Conservation (phyloP, 2,113 vertebrate genomes). For the Felis chaus region DNA sequence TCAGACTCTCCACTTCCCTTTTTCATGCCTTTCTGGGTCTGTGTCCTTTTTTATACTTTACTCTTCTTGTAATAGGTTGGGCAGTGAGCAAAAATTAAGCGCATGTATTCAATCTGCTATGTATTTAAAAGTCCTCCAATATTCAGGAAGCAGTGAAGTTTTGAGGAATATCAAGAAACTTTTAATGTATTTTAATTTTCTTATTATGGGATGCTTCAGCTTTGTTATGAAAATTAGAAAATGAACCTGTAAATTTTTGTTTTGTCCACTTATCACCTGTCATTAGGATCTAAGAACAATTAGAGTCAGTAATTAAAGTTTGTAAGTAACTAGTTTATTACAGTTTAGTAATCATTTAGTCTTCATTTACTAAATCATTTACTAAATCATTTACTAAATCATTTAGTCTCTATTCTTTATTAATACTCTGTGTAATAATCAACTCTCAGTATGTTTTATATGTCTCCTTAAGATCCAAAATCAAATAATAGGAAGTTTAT, state of each 20-base stretch:
- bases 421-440: background rate
- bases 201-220: background rate
- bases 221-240: slow-evolving; percentile 51
- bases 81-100: background rate
- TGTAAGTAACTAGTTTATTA: background rate
- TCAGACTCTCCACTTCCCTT: background rate
- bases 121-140: background rate
- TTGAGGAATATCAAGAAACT: background rate
- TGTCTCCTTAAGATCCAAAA: background rate
- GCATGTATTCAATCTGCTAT: background rate
- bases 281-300: background rate
- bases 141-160: slow-evolving; percentile 5
- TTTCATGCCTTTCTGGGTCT: background rate
- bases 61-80: background rate
- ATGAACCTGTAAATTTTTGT: background rate
- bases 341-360: background rate
- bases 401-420: slow-evolving; percentile 10
- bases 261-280: background rate
- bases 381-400: background rate
- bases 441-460: background rate
- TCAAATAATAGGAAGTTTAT: slow-evolving; percentile 42
- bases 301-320: background rate
- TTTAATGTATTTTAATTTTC: background rate
- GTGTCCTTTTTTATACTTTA: background rate
- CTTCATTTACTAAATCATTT: background rate